These are phyloP conservation scores for Nematostella vectensis DNA, from an alignment of 92 coral and sea anemone species.

Conservation along the genomic window DNA sequence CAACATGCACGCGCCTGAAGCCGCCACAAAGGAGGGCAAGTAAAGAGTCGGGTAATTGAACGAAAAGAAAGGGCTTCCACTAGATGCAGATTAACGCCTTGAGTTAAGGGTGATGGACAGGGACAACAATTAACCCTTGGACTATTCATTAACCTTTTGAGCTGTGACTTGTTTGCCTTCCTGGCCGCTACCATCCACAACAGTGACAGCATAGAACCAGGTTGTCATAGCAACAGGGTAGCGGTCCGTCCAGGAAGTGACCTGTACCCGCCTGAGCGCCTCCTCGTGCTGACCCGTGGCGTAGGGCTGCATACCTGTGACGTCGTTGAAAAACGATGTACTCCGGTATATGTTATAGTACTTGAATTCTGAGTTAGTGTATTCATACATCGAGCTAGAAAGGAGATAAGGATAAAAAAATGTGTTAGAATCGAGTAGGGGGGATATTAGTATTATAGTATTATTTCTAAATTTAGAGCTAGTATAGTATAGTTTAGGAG, in stretches of 20 bases:
- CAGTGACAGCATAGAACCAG: conserved; percentile 84
- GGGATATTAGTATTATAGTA: no score
- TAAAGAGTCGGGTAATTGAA: no score
- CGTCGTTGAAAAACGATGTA: conserved; percentile 39
- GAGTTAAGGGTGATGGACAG: no score
- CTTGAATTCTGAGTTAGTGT: conserved; percentile 64
- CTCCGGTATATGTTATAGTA: conserved; percentile 87
- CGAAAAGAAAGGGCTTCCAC: no score
- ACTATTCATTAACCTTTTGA: no score
- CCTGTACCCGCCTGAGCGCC: conserved; percentile 39
- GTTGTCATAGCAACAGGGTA: conserved; percentile 58
- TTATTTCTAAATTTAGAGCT: no score
- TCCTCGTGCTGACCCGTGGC: conserved; percentile 58
- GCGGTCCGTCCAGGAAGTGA: conserved; percentile 58
- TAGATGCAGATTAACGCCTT: no score
- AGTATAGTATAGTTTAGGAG: no score
- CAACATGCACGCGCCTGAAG: no score
- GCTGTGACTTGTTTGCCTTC: conserved; percentile 52
- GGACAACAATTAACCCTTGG: background rate
- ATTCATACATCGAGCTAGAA: conserved; percentile 6
- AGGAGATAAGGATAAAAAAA: no score
- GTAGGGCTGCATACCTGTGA: conserved; percentile 66
- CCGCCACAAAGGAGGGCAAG: no score
- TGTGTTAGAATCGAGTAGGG: no score
- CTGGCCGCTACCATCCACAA: conserved; percentile 65